Evolutionary conservation across 2,113 vertebrate species (phyloP), one percentile per base, ranked within the genome.

Genomic region (Calyptommatus sinebrachiatus): DNA sequence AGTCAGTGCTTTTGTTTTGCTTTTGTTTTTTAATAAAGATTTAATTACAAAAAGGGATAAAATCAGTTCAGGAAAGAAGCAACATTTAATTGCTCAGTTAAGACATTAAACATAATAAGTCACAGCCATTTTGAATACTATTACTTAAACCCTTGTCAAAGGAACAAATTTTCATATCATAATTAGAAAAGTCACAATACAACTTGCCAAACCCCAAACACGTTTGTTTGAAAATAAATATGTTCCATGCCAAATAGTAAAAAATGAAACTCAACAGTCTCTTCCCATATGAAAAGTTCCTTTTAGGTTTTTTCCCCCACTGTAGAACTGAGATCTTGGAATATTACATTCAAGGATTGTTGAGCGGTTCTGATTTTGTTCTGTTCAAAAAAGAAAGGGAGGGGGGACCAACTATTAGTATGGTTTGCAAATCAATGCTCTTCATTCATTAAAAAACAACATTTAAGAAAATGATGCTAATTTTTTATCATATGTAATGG

Each of bases 281-380:
- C 86, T 93, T 86, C 91, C 85, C 85, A 87, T 91, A 92, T 0
- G 81, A 94, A 92, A 92, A 76, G 83, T 82, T 86, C 78, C 79
- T 91, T 90, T 89, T 86, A 91, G 63, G 88, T 87, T 88, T 78
- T 82, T 71, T 80, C 9, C 16, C 2, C 4, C 83, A 78, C 28
- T 91, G 91, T 90, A 86, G 85, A 63, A 89, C 84, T 87, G 88
- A 77, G 89, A 92, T 89, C 86, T 45, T 89, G 90, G 76, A 78
- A 86, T 82, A 87, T 78, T 91, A 86, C 90, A 91, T 88, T 98
- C 95, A 99, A 91, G 96, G 92, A 88, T 95, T 97, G 94, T 88
- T 96, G 87, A 95, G 95, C 94, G 96, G 97, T 89, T 98, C 97
- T 45, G 95, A 96, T 91, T 97, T 97, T 88, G 96, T 92, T 92